Evolutionary conservation across 2,113 vertebrate species (phyloP).

Genomic region (Eulemur rufifrons): DNA sequence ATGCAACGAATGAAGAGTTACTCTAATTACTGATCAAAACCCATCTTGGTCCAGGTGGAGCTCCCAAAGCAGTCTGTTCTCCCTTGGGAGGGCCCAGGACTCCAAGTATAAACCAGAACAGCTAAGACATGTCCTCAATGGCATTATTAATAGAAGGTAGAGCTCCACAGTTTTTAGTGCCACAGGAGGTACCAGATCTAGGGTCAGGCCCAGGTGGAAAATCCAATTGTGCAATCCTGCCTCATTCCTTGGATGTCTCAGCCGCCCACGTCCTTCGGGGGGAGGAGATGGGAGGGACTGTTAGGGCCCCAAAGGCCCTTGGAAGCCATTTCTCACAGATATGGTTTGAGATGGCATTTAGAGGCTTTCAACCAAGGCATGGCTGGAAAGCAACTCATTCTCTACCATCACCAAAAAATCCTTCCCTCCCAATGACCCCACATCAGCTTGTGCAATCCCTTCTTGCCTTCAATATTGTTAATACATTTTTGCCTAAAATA

Average conservation of each 20-base stretch:
- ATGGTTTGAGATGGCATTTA: background rate
- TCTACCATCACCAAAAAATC: background rate
- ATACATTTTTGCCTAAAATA: background rate
- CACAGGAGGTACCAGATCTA: background rate
- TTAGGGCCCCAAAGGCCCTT: background rate
- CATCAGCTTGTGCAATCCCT: background rate
- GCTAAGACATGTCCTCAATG: background rate
- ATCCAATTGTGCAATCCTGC: background rate
- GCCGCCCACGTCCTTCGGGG: background rate
- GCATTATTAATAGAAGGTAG: background rate
- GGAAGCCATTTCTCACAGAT: background rate
- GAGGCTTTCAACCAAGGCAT: background rate
- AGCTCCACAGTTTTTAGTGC: background rate
- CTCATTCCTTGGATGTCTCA: slow-evolving; percentile 23
- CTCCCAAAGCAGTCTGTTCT: background rate
- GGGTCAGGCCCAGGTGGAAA: background rate
- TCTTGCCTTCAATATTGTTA: background rate
- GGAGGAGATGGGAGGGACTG: background rate
- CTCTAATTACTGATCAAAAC: background rate
- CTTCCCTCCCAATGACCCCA: background rate
- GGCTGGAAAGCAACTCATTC: background rate
- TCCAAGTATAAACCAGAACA: background rate
- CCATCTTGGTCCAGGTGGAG: background rate
- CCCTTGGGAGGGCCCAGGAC: background rate
- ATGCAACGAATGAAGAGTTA: background rate